These are phyloP conservation scores for Gorsachius magnificus DNA, from an alignment of 2,797 vertebrate species.

Conservation along the genomic window DNA sequence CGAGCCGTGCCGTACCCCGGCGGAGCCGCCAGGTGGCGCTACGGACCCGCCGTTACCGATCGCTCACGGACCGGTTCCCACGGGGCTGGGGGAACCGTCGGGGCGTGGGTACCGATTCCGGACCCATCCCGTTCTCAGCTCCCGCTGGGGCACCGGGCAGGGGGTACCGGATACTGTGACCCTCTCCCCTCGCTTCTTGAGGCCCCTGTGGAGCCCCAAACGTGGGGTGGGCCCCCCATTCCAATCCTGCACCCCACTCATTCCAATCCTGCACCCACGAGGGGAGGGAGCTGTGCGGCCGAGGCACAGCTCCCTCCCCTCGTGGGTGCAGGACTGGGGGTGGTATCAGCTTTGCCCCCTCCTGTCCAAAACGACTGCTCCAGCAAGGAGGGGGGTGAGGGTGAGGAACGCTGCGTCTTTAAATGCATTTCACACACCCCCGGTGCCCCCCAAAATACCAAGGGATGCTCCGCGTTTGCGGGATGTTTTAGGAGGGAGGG, in stretches of 20 bases:
- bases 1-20: background rate
- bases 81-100: background rate
- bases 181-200: too few species aligned
- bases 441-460: background rate
- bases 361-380: too few species aligned
- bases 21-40: background rate
- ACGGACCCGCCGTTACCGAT: background rate
- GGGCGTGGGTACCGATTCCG: background rate
- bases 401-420: too few species aligned
- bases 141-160: background rate
- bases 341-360: background rate
- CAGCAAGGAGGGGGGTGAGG: too few species aligned
- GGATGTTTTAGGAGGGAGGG: background rate
- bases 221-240: too few species aligned
- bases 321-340: accelerated
- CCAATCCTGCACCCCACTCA: too few species aligned
- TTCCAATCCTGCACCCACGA: background rate
- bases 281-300: background rate
- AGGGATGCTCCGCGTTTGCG: background rate
- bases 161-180: too few species aligned
- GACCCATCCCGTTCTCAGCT: background rate
- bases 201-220: background rate
- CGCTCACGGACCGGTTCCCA: background rate
- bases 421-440: background rate
- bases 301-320: background rate